phyloP scores from a whole-genome alignment of 2,888 invertebrate genomes.

The Parnassius mnemosyne region DNA sequence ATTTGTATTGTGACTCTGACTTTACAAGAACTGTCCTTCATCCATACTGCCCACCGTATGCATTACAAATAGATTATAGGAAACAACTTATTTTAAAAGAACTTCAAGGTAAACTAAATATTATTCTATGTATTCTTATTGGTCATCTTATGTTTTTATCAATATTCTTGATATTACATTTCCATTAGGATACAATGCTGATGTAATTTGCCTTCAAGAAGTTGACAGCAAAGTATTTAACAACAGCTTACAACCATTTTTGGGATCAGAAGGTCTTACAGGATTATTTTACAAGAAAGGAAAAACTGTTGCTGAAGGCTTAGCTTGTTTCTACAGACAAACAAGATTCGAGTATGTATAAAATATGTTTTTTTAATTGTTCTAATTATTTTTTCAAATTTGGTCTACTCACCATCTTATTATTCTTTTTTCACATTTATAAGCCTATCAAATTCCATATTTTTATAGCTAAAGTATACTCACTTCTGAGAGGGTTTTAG shows the following conservation, averaged over 20 bases:
- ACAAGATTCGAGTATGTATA: constrained; percentile 83
- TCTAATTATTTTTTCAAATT: no score
- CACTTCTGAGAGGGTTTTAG: no score
- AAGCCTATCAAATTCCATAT: no score
- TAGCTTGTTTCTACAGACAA: constrained; percentile 87
- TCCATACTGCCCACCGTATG: constrained; percentile 92
- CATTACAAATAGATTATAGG: constrained; percentile 90
- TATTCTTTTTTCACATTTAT: no score
- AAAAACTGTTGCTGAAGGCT: constrained; percentile 87
- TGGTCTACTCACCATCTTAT: no score
- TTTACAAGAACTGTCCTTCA: constrained; percentile 86
- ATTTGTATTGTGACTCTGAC: constrained; percentile 93
- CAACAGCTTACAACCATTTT: constrained; percentile 82
- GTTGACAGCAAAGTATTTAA: constrained; percentile 90
- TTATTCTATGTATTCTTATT: neutral
- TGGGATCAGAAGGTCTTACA: constrained; percentile 77
- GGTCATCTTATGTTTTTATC: neutral
- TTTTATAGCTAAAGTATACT: no score
- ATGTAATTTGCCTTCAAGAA: constrained; percentile 95
- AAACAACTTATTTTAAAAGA: constrained; percentile 93
- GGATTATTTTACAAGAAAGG: constrained; percentile 87
- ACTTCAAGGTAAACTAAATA: constrained; percentile 80
- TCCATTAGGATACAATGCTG: constrained; percentile 90
- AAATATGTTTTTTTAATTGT: neutral
- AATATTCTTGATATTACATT: neutral